Evolutionary conservation across 1,140 invertebrate genomes (phyloP), one percentile per base, ranked within the genome.

Genomic region (Cephus cinctus): DNA sequence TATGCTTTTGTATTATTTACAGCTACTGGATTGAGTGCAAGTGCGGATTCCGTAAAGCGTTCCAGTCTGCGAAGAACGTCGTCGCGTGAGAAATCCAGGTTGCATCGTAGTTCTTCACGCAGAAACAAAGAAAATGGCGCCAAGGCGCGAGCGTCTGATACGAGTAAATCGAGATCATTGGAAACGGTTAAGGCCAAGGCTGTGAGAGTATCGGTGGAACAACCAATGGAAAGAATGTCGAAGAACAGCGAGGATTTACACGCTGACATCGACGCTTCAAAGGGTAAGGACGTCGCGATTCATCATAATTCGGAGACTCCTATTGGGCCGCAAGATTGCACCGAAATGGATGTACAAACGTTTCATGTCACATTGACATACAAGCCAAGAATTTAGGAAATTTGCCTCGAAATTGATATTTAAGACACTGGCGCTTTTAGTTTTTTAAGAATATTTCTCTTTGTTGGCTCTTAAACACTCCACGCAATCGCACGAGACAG

Each of bases 91-190:
- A 86, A 86, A 59, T 81, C 83, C 2, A 78, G 82, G 19, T 67
- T 86, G 4, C 78, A 86, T 45, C 79, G 86, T 16, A 83, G 83
- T 6, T 86, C 84, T 5, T 82, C 85, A 43, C 79, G 83, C 18
- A 75, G 86, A 16, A 84, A 87, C 63, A 88, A 86, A 65, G 84
- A 86, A 56, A 86, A 86, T 51, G 81, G 81, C 11, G 71, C 76
- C 4, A 81, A 80, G 47, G 66, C 62, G 46, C 62, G 76, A 3
- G 62, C 71, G n/a, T 57, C 63, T 21, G 76, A 75, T 47, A 62
- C 65, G 5, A 66, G 73, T 9, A 76, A 73, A 36, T 72, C 72
- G 5, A 69, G 69, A 20, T 75, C 72, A 1, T 22, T 71, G 8
- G 75, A 77, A 38, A 76, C 75, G 11, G 75, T 79, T 35, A 80